Evolutionary conservation across 2,888 invertebrate species (phyloP), one percentile per base, ranked within the genome.

Genomic region (Drosophila borborema): DNA sequence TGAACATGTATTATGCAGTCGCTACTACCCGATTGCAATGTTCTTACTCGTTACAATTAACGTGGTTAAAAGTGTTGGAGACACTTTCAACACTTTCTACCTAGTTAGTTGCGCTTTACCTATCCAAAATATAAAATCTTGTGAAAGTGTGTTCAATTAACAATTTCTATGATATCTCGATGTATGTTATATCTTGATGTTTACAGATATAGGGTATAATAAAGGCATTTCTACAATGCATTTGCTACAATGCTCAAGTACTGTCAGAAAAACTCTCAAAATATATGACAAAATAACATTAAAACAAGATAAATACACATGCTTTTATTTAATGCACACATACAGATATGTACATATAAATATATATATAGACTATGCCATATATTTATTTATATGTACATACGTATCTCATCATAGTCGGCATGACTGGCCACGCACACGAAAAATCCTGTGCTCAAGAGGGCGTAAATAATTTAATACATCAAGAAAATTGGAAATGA

Each of bases 401-500:
- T 41, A 34, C 34, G 10, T 58, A 59, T 60, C 65, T 60, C 60
- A 70, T 60, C 60, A 70, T 61, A 20, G 66, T 43, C 63, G 41
- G 20, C 40, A 40, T 71, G 64, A 61, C 48, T 54, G 48, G 63
- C 55, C 76, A 79, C 77, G 68, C 72, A 87, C 79, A 90, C 77
- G 74, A 77, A 51, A 51, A 82, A 74, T 81, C 80, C 77, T 86
- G 73, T 89, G 90, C 77, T 91, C 91, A 91, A 92, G 91, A 90
- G 91, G 87, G 90, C 83, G 91, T 91, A 90, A 88, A 90, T 91
- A 91, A 92, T 91, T 91, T 86, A 82, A 91, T 90, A 91, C 90
- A 91, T 91, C 89, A 87, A 89, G 84, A 86, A 90, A 91, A 90
- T 91, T 90, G 90, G 90, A 90, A 91, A 91, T 89, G 91, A 90